phyloP scores from a whole-genome alignment of 2,113 vertebrate genomes.

The Arizona elegans region DNA sequence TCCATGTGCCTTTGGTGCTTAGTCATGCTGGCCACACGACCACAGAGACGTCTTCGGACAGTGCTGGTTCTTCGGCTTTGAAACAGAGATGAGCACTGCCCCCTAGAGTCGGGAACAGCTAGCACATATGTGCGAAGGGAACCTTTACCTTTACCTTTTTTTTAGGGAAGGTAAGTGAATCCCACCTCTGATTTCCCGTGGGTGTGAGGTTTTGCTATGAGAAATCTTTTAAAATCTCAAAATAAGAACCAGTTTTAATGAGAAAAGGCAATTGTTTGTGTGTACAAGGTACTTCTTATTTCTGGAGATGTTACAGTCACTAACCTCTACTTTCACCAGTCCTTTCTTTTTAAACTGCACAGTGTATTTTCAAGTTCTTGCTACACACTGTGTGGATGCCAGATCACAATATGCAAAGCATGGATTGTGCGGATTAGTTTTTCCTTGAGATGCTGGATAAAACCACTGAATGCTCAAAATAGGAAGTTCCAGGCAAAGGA shows the following conservation, averaged over 20 bases:
- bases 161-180: too few relatives aligned
- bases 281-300: neutral
- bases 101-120: too few relatives aligned
- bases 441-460: slow-evolving; percentile 8
- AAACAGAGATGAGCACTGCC: too few relatives aligned
- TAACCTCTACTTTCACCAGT: neutral
- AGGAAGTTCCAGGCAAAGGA: neutral
- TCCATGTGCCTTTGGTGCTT: too few relatives aligned
- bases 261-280: neutral
- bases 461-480: neutral
- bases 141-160: too few relatives aligned
- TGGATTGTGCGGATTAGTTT: slow-evolving; percentile 19
- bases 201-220: neutral
- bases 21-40: too few relatives aligned
- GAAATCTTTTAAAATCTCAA: neutral
- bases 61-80: too few relatives aligned
- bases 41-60: too few relatives aligned
- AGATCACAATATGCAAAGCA: slow-evolving; percentile 35
- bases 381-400: slow-evolving; percentile 11
- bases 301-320: neutral
- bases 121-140: too few relatives aligned
- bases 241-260: neutral
- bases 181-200: too few relatives aligned
- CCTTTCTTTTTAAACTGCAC: neutral
- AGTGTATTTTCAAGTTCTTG: neutral